Conservation (phyloP, 2,888 invertebrate genomes). For the Dysmachus trigonus region DNA sequence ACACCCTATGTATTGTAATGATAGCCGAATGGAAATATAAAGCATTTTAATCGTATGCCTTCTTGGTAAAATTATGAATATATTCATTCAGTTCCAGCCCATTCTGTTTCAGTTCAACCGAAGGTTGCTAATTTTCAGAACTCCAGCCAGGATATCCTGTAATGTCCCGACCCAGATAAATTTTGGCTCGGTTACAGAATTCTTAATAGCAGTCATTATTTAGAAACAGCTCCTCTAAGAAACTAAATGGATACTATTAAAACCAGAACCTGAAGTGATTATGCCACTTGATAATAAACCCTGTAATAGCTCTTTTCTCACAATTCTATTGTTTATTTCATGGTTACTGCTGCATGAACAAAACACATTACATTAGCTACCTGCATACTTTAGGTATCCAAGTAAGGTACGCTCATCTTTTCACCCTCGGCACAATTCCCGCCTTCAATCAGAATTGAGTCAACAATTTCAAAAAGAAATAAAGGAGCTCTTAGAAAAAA, state of each 20-base stretch:
- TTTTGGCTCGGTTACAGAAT: not conserved
- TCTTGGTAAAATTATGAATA: too few relatives aligned
- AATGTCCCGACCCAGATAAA: not conserved
- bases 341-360: not conserved
- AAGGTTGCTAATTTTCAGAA: not conserved
- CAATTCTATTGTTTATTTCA: not conserved
- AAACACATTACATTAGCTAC: not conserved
- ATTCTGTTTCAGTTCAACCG: not conserved
- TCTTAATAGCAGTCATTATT: not conserved
- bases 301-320: not conserved
- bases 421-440: not conserved
- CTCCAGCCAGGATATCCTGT: not conserved
- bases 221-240: not conserved
- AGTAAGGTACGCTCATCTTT: not conserved
- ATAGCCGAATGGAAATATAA: too few relatives aligned
- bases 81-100: too few relatives aligned
- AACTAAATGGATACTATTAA: not conserved
- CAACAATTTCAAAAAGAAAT: not conserved
- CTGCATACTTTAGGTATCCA: not conserved
- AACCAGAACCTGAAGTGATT: not conserved
- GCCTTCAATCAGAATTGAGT: not conserved
- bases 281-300: not conserved
- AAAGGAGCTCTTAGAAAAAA: not conserved
- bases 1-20: too few relatives aligned
- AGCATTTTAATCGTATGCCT: too few relatives aligned